These are phyloP conservation scores for Pandemis heparana DNA, from an alignment of 2,888 invertebrate genomes.

Conservation along the genomic window DNA sequence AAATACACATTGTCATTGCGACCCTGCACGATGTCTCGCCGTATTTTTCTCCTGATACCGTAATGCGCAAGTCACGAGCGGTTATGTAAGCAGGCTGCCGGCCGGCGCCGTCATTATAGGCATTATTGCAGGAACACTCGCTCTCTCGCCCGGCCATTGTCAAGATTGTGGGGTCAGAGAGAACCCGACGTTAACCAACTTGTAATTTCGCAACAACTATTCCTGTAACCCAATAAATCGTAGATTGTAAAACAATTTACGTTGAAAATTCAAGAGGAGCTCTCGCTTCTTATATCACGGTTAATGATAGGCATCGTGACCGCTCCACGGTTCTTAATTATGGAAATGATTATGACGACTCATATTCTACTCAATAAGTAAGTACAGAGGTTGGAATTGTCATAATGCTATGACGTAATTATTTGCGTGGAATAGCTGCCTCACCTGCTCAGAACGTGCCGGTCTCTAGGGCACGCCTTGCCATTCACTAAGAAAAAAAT, in stretches of 20 bases:
- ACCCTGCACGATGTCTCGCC: conserved; percentile 63
- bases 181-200: conserved; percentile 72
- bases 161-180: conserved; percentile 84
- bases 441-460: conserved; percentile 32
- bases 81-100: conserved; percentile 84
- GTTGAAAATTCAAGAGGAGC: conserved; percentile 59
- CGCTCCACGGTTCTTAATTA: conserved; percentile 75
- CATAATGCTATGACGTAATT: conserved; percentile 45
- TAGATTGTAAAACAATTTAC: conserved; percentile 80
- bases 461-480: conserved; percentile 38
- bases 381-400: conserved; percentile 50
- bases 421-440: conserved; percentile 32
- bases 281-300: conserved; percentile 64
- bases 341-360: conserved; percentile 72
- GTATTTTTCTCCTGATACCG: conserved; percentile 81
- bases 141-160: conserved; percentile 78
- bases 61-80: conserved; percentile 85
- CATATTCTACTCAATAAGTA: conserved; percentile 59
- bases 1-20: conserved; percentile 51
- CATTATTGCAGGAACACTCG: conserved; percentile 79
- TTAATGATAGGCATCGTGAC: conserved; percentile 75
- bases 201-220: conserved; percentile 79
- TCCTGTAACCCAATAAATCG: conserved; percentile 81
- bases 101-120: conserved; percentile 80
- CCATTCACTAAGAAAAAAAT: conserved; percentile 36